Conservation (phyloP, 2,113 vertebrate genomes). For the Leptocoma aspasia region DNA sequence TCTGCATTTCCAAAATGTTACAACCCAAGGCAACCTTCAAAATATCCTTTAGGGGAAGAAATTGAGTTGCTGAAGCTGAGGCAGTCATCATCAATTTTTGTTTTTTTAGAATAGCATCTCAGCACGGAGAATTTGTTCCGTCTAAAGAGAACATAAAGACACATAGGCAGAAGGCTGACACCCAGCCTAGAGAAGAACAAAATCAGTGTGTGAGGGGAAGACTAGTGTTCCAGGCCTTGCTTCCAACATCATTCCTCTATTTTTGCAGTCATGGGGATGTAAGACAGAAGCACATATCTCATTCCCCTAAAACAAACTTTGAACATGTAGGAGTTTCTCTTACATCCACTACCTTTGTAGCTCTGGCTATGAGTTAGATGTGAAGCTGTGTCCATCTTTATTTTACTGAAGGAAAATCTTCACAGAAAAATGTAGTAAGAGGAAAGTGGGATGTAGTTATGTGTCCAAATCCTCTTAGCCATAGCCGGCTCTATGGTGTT, state of each 20-base stretch:
- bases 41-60: background rate
- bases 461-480: background rate
- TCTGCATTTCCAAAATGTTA: background rate
- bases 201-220: background rate
- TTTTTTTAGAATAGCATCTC: background rate
- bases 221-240: background rate
- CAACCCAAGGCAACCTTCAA: background rate
- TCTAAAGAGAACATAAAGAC: background rate
- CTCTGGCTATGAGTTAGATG: background rate
- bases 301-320: background rate
- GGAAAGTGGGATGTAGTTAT: background rate
- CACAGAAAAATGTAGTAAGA: background rate
- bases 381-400: background rate
- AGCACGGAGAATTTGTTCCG: background rate
- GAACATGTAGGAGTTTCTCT: background rate
- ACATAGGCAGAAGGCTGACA: background rate
- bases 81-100: background rate
- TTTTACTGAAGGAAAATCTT: background rate
- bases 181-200: accelerated
- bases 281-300: background rate
- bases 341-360: background rate
- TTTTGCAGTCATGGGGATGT: background rate
- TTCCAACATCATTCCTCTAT: background rate
- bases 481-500: background rate
- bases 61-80: background rate